These are phyloP conservation scores for Carduelis carduelis DNA, from an alignment of 2,797 vertebrate species.

Conservation along the genomic window DNA sequence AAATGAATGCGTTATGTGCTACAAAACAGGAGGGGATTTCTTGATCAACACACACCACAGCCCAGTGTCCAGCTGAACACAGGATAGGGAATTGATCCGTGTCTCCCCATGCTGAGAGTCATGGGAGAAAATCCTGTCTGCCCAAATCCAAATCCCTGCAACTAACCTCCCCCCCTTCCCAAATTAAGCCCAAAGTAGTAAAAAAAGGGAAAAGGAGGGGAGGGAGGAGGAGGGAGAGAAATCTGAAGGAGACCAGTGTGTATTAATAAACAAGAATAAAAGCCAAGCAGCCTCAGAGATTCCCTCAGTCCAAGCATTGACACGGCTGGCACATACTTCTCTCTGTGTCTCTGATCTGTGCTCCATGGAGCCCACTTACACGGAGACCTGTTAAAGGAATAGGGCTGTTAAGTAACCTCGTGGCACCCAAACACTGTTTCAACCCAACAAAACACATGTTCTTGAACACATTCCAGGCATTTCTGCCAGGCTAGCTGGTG, in stretches of 20 bases:
- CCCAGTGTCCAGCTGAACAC: slow-evolving; percentile 82
- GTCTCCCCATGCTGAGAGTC: slow-evolving; percentile 73
- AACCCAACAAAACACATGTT: neutral
- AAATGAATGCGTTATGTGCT: slow-evolving; percentile 74
- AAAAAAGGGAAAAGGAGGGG: rapidly evolving
- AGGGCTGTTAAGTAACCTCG: slow-evolving; percentile 40
- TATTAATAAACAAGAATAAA: neutral
- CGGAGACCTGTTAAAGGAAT: slow-evolving; percentile 72
- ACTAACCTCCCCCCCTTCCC: slow-evolving; percentile 17
- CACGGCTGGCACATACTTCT: slow-evolving; percentile 63
- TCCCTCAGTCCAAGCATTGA: slow-evolving; percentile 10
- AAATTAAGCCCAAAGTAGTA: slow-evolving; percentile 54
- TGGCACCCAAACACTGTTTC: neutral
- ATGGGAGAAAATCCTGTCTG: slow-evolving; percentile 72
- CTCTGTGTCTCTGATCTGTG: slow-evolving; percentile 70
- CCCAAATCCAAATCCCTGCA: slow-evolving; percentile 71
- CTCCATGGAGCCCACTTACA: slow-evolving; percentile 69
- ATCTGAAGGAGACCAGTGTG: neutral
- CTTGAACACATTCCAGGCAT: slow-evolving; percentile 1
- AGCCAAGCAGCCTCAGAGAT: slow-evolving; percentile 38
- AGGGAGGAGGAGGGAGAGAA: neutral
- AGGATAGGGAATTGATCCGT: slow-evolving; percentile 77
- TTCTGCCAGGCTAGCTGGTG: neutral
- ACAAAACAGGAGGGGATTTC: slow-evolving; percentile 79
- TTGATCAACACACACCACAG: slow-evolving; percentile 76